phyloP scores from a whole-genome alignment of 2,797 vertebrate genomes.

The Craterocephalus amniculus region DNA sequence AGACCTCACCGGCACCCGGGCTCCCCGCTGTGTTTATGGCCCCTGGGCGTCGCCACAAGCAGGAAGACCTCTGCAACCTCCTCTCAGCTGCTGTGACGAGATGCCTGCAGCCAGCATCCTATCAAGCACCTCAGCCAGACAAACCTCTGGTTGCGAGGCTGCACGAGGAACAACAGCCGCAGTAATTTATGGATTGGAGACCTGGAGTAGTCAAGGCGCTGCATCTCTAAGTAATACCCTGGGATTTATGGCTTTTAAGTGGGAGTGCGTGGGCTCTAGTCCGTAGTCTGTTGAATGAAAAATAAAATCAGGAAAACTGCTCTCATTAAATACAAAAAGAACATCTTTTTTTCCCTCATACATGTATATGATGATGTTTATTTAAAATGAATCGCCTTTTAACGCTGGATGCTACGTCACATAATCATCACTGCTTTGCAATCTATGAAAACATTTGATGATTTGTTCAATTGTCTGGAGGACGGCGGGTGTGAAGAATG shows the following conservation, averaged over 20 bases:
- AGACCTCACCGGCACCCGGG: constrained; percentile 80
- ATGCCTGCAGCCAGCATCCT: constrained; percentile 78
- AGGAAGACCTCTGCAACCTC: constrained; percentile 81
- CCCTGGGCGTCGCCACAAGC: constrained; percentile 81
- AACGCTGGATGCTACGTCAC: neutral
- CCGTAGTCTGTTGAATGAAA: constrained; percentile 40
- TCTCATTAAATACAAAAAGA: constrained; percentile 33
- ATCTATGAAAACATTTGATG: constrained; percentile 27
- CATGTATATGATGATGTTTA: constrained; percentile 2
- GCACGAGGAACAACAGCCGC: constrained; percentile 65
- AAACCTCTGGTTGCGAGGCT: constrained; percentile 43
- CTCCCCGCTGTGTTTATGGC: constrained; percentile 82
- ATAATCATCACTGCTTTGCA: neutral
- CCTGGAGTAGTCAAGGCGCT: constrained; percentile 59
- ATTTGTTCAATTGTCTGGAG: constrained; percentile 50
- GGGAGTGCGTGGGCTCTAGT: constrained; percentile 45
- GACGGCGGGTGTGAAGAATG: constrained; percentile 28
- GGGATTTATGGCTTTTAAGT: constrained; percentile 67
- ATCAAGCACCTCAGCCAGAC: constrained; percentile 68
- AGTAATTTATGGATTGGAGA: constrained; percentile 68
- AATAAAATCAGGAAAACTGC: constrained; percentile 32
- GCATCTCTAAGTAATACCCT: constrained; percentile 54
- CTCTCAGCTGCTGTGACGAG: constrained; percentile 79
- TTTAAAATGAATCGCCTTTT: neutral
- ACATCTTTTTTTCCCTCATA: neutral